These are phyloP conservation scores for Hassar affinis DNA, from an alignment of 2,113 vertebrate genomes.

Conservation along the genomic window DNA sequence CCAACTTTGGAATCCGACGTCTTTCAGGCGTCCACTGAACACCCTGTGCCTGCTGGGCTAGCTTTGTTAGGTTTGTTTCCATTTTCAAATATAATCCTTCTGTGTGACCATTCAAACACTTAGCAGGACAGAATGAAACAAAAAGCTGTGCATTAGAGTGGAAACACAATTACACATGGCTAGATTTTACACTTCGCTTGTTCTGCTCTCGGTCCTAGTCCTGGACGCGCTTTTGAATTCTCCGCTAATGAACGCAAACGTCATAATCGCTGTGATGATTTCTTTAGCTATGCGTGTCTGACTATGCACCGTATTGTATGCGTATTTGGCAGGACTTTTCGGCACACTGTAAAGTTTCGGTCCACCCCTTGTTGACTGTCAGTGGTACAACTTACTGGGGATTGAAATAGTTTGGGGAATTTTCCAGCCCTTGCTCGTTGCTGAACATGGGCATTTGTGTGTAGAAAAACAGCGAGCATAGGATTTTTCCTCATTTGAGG, in stretches of 20 bases:
- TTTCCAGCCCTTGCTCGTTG: not conserved
- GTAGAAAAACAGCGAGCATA: not conserved
- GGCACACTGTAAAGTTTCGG: not conserved
- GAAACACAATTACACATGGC: too few species aligned
- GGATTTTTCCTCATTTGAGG: too few species aligned
- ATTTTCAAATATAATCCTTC: too few species aligned
- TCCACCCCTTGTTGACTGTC: not conserved
- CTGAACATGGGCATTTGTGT: not conserved
- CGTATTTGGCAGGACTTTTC: too few species aligned
- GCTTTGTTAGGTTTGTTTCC: too few species aligned
- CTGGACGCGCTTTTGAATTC: not conserved
- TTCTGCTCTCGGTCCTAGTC: not conserved
- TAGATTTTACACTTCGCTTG: too few species aligned
- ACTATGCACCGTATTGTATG: not conserved
- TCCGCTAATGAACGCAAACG: not conserved
- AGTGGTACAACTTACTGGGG: not conserved
- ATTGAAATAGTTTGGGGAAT: not conserved
- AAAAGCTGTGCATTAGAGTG: too few species aligned
- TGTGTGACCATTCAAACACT: too few species aligned
- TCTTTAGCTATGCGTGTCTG: not conserved
- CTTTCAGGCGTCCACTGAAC: too few species aligned
- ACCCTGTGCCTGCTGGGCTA: too few species aligned
- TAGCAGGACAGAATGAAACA: too few species aligned
- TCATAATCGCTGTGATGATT: not conserved
- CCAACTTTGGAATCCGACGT: too few species aligned